Conservation (phyloP, 2,888 invertebrate genomes). For the Drosophila mulleri region DNA sequence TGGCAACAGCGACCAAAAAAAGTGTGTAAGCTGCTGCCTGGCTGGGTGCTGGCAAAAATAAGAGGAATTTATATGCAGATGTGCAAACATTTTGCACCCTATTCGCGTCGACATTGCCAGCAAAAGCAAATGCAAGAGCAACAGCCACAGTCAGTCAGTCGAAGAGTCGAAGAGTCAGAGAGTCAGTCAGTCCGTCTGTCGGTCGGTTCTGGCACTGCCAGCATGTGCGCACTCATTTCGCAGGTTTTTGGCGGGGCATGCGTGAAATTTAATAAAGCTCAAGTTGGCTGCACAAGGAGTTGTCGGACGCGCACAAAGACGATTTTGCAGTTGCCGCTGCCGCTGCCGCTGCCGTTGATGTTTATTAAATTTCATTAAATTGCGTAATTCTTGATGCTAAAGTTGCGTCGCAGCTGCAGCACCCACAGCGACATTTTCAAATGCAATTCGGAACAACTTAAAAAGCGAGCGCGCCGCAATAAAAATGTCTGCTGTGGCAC, state of each 20-base stretch:
- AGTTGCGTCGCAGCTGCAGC: slow-evolving; percentile 36
- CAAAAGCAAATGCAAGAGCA: slow-evolving; percentile 26
- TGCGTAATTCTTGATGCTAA: slow-evolving; percentile 74
- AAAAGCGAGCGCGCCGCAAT: slow-evolving; percentile 79
- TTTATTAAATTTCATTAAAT: slow-evolving; percentile 80
- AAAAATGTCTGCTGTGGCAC: slow-evolving; percentile 73
- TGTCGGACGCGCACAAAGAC: slow-evolving; percentile 24
- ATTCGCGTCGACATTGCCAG: slow-evolving; percentile 57
- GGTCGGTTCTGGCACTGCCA: slow-evolving; percentile 12
- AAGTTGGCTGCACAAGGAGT: slow-evolving; percentile 47
- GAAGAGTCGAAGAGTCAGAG: slow-evolving; percentile 6
- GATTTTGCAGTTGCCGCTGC: slow-evolving; percentile 29
- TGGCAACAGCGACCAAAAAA: slow-evolving; percentile 70
- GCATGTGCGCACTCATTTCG: slow-evolving; percentile 74
- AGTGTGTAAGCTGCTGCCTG: slow-evolving; percentile 76
- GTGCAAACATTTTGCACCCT: slow-evolving; percentile 80
- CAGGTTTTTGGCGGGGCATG: slow-evolving; percentile 69
- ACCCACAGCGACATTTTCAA: slow-evolving; percentile 67
- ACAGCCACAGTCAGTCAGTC: slow-evolving; percentile 9
- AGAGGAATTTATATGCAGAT: slow-evolving; percentile 82
- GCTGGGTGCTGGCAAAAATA: slow-evolving; percentile 72
- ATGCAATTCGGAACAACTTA: slow-evolving; percentile 82
- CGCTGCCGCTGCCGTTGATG: slow-evolving; percentile 75
- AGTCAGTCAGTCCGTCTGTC: background rate
- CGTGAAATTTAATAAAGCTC: slow-evolving; percentile 79